Base-by-base conservation (phyloP, 1,140 invertebrate genomes). In the Drosophila teissieri region DNA sequence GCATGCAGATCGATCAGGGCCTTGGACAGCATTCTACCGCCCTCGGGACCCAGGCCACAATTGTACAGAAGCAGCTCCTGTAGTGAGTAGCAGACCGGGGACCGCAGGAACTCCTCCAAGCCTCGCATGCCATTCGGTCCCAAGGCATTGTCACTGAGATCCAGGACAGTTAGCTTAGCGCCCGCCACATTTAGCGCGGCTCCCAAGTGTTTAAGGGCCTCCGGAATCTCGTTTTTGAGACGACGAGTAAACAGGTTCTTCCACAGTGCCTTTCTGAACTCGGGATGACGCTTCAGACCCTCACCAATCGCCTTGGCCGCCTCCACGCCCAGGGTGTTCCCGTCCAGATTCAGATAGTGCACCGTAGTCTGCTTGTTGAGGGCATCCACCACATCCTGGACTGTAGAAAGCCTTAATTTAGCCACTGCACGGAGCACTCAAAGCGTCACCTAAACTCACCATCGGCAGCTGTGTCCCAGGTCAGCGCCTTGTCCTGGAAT, bases 81-180 rank as follows among this genome's bases (percentile, higher is more conserved):
- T 15, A 98, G 93, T 4, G 96, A 95, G 80, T 95, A 98, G 91
- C 98, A 99, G 0, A 96, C 95, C 3, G 95, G 94, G 49, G 97
- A 98, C 65, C 95, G 95, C 12, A 99, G 92, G 12, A 99, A 94
- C 17, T 95, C 94, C n/a, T 96, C 95, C 45, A 99, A 93, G 4
- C 98, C 98, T 74, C 96, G 94, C 52, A 99, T 96, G 39, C 98
- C 98, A 90, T 98, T 97, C 0, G 98, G 98, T 5, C 99, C 99
- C 91, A 99, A 97, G 0, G 99, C 99, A 94, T 99, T 99, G 92
- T 99, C 98, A 93, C 98, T 99, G 1, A 99, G 94, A 91, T 99
- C 98, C 10, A 99, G 92, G 75, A 98, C 96, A 0, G 95, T 94
- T 0, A 99, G 93, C 4, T 95, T 93, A 2, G 97, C 97, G 3